A percentile compares a stretch with the other conserved stretches of the same genome.
Evolutionary conservation across 2,797 vertebrate genomes (phyloP).

Genomic region (Clarias fuscus): DNA sequence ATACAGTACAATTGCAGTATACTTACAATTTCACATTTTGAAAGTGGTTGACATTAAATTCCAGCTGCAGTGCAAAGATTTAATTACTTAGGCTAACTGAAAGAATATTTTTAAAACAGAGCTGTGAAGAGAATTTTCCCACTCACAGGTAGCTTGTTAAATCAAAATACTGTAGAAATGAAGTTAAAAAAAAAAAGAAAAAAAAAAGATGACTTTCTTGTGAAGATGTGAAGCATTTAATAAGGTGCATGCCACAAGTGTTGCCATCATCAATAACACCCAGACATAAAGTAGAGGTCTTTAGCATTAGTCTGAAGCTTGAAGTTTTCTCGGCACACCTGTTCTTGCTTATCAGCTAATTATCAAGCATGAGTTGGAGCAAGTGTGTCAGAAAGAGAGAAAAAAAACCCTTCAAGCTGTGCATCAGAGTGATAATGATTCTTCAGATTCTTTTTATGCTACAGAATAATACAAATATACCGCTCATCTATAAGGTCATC

Average conservation of each 20-base stretch:
- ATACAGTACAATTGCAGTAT: background rate
- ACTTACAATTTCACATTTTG: background rate
- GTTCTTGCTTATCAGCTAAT: conserved; percentile 14
- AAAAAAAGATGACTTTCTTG: background rate
- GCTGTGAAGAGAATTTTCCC: background rate
- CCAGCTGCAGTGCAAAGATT: background rate
- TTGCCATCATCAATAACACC: background rate
- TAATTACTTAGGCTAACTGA: background rate
- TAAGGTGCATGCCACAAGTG: background rate
- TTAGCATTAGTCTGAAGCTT: background rate
- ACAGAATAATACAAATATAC: background rate
- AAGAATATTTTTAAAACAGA: background rate
- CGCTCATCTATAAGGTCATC: background rate
- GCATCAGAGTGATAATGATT: background rate
- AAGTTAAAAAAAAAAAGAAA: background rate
- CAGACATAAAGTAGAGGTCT: background rate
- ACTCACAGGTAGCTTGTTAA: background rate
- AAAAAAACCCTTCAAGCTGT: background rate
- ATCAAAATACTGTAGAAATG: background rate
- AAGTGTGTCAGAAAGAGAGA: background rate
- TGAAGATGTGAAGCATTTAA: background rate
- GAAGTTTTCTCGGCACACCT: background rate
- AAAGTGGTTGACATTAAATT: too few relatives aligned
- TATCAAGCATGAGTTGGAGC: background rate
- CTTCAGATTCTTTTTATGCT: background rate